These are phyloP conservation scores for Pseudorhombus dupliciocellatus DNA, from an alignment of 2,113 vertebrate species.

Conservation along the genomic window DNA sequence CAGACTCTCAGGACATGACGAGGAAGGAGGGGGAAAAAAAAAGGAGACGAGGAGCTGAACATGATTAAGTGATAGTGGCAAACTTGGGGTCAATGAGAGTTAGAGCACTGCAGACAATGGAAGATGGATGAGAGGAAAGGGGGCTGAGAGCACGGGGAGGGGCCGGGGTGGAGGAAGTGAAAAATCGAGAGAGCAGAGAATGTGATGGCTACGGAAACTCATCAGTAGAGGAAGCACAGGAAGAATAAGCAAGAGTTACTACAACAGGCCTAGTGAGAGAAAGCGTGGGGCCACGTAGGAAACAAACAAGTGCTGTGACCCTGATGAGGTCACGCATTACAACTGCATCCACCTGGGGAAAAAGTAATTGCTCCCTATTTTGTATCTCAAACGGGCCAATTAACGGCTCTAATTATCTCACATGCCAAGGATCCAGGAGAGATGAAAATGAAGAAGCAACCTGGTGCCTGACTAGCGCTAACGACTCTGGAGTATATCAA, in stretches of 20 bases:
- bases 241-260: neutral
- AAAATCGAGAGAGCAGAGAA: neutral
- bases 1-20: neutral
- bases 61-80: conserved; percentile 25
- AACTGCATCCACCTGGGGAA: conserved; percentile 49
- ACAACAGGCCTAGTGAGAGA: conserved; percentile 1
- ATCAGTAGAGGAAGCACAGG: neutral
- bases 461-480: conserved; percentile 1
- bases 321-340: conserved; percentile 34
- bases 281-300: neutral
- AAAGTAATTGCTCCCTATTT: conserved; percentile 62
- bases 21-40: neutral
- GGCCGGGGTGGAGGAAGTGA: neutral
- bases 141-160: neutral
- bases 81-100: conserved; percentile 22
- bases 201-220: neutral
- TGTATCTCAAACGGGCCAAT: conserved; percentile 65
- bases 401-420: conserved; percentile 69
- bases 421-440: conserved; percentile 21
- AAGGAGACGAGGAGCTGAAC: conserved; percentile 13
- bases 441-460: conserved; percentile 27
- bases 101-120: conserved; percentile 5
- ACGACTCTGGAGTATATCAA: conserved; percentile 29
- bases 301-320: conserved; percentile 19
- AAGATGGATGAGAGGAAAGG: conserved; percentile 12